Evolutionary conservation across 2,888 invertebrate genomes (phyloP), one percentile per base, ranked within the genome.

Genomic region (Cybosia mesomella): DNA sequence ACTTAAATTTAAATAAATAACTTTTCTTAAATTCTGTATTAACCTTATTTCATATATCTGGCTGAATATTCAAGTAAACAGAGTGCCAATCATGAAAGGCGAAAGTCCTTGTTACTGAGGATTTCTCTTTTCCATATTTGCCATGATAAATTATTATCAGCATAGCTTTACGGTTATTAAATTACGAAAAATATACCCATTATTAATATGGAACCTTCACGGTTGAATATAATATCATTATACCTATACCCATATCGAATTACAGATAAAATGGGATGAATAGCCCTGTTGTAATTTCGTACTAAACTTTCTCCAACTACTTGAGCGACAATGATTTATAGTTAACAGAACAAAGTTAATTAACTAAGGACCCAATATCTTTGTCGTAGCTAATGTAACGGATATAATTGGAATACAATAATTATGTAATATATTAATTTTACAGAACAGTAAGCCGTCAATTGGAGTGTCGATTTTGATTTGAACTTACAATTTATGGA

Each of bases 311-410:
- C 76, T 72, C 67, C 54, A 69, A 79, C 74, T 68, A 70, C 72
- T 74, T 74, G 58, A 73, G 60, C 71, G 73, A 78, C 81, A 79
- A 71, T 81, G 81, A 79, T 80, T 79, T 78, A 80, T 80, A 79
- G 81, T 78, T 60, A 72, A 78, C 66, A 72, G 68, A 74, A 77
- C 76, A 70, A 78, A 78, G 73, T 75, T 79, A 79, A 79, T 79
- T 79, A 75, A 78, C 69, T 63, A 75, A 78, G 65, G 76, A 66
- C 66, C 80, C 73, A 75, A 73, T 78, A 77, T 68, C 72, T 74
- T 66, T 66, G 64, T 70, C 68, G 72, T 78, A 68, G 78, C 66
- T 75, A 71, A 72, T 75, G 72, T 72, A 67, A 80, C 54, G 57
- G 39, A 53, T 43, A 21, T 65, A 65, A 36, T 22, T 22, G 24